Percentiles rank a stretch among this genome's conserved stretches.
Conservation (phyloP, 2,888 invertebrate genomes). For the Sthenelais limicola region DNA sequence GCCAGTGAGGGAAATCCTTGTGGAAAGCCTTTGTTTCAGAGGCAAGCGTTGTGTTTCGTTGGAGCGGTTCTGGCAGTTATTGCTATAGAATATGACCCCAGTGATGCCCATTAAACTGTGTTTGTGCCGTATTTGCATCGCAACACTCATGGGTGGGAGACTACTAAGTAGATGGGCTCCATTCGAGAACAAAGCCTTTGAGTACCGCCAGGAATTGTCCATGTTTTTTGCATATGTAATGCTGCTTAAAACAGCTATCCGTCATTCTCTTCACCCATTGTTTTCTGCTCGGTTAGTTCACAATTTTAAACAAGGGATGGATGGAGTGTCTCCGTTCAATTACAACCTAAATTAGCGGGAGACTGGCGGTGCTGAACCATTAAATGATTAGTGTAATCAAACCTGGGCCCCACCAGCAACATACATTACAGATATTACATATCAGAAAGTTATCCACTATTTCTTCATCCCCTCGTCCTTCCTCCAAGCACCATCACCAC, state of each 20-base stretch:
- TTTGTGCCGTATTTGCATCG: no score
- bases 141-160: no score
- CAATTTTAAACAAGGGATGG: constrained; percentile 19
- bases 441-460: constrained; percentile 31
- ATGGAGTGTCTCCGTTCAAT: constrained; percentile 6
- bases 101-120: no score
- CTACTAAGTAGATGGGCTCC: no score
- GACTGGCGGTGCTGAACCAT: constrained; percentile 11
- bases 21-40: no score
- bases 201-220: background rate
- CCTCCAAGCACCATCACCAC: background rate
- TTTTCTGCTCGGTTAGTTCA: constrained; percentile 21
- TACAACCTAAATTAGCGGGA: constrained; percentile 18
- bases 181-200: no score
- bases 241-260: constrained; percentile 16
- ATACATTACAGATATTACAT: constrained; percentile 34
- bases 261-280: constrained; percentile 19
- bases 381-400: constrained; percentile 17
- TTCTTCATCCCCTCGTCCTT: background rate
- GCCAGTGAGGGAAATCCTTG: no score
- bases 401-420: constrained; percentile 9
- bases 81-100: no score
- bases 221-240: constrained; percentile 17
- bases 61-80: no score
- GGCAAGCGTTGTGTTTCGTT: no score